A percentile compares a stretch with the other conserved stretches of the same genome.
phyloP scores from a whole-genome alignment of 2,888 invertebrate genomes.

The Thecophora atra region DNA sequence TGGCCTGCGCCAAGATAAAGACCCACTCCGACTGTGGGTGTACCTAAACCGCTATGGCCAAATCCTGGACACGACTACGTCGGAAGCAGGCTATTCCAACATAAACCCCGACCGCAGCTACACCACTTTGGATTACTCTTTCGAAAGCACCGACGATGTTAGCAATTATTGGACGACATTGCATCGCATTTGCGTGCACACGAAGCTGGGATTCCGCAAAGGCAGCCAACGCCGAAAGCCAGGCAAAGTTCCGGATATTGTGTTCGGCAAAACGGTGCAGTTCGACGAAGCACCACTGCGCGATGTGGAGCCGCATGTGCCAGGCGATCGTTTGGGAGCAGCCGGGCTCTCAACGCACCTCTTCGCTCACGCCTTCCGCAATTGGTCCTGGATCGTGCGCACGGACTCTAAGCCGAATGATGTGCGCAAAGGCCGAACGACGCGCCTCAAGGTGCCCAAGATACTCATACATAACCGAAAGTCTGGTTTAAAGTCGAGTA shows the following conservation, averaged over 20 bases:
- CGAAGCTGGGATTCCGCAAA: constrained; percentile 68
- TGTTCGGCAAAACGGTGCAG: constrained; percentile 47
- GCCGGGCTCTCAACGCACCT: constrained; percentile 78
- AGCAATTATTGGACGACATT: constrained; percentile 76
- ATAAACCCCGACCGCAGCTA: constrained; percentile 71
- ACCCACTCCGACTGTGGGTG: constrained; percentile 74
- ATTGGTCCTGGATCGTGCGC: constrained; percentile 70
- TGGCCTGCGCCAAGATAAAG: constrained; percentile 70
- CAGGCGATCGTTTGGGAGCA: constrained; percentile 74
- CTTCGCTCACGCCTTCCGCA: constrained; percentile 73
- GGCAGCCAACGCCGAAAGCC: constrained; percentile 41
- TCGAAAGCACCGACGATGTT: constrained; percentile 69
- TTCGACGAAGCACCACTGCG: constrained; percentile 58
- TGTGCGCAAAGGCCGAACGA: constrained; percentile 37
- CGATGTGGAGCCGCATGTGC: constrained; percentile 71
- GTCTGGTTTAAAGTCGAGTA: constrained; percentile 35
- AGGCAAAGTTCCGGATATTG: constrained; percentile 41
- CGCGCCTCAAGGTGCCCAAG: constrained; percentile 20
- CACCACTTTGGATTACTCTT: constrained; percentile 68
- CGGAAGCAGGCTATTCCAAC: constrained; percentile 71
- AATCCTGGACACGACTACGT: constrained; percentile 74
- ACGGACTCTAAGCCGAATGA: constrained; percentile 42
- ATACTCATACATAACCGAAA: constrained; percentile 31
- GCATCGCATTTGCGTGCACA: constrained; percentile 74
- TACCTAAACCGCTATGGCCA: constrained; percentile 73